Evolutionary conservation across 2,797 vertebrate species (phyloP).

Genomic region (Cossypha caffra): DNA sequence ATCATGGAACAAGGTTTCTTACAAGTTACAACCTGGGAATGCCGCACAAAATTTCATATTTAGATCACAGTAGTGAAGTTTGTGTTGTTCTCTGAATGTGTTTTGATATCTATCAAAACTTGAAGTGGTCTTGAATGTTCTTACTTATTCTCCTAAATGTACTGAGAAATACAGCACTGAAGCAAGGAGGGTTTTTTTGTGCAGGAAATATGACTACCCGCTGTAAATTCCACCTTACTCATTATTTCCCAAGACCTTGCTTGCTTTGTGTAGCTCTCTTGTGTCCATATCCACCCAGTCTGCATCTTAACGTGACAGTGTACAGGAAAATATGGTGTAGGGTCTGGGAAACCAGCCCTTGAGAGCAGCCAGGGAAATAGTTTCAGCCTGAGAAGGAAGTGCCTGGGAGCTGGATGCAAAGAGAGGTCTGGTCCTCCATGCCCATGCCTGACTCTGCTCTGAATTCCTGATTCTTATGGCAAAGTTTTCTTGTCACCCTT

Average conservation of each 20-base stretch:
- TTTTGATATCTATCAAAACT: background rate
- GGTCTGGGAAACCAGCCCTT: background rate
- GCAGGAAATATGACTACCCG: background rate
- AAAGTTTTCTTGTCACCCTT: background rate
- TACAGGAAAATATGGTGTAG: fast-evolving
- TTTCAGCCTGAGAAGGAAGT: background rate
- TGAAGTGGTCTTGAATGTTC: background rate
- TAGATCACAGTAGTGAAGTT: background rate
- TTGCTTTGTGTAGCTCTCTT: background rate
- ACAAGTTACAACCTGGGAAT: background rate
- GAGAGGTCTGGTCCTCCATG: background rate
- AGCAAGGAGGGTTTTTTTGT: fast-evolving
- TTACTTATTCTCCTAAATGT: background rate
- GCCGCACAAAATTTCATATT: background rate
- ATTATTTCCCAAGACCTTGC: background rate
- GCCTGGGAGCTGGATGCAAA: background rate
- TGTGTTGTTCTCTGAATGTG: background rate
- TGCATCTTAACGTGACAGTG: background rate
- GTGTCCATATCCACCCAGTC: background rate
- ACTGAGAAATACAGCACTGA: background rate
- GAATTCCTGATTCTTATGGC: background rate
- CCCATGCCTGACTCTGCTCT: background rate
- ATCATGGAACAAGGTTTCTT: background rate
- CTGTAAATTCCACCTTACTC: background rate
- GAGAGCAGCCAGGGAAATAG: background rate